Evolutionary conservation across 2,888 invertebrate species (phyloP).

Genomic region (Crossocerus cetratus): DNA sequence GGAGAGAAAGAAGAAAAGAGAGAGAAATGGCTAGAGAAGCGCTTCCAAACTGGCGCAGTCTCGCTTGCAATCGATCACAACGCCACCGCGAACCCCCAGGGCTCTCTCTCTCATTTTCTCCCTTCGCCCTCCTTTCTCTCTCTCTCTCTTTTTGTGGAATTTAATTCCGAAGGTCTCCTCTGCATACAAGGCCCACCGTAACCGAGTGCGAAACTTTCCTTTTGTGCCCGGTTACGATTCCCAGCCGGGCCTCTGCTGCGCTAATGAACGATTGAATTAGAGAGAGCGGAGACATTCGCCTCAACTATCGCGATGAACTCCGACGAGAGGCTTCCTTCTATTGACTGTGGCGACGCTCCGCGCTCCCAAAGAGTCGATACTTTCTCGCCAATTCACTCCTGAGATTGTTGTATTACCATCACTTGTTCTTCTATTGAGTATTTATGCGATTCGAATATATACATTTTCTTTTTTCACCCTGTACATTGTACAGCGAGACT

Average conservation of each 20-base stretch:
- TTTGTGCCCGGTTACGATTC: slow-evolving; percentile 7
- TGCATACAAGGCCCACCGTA: slow-evolving; percentile 29
- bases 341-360: too few relatives aligned
- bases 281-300: neutral
- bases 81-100: slow-evolving; percentile 26
- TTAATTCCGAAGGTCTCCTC: slow-evolving; percentile 29
- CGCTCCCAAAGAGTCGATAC: too few relatives aligned
- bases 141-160: slow-evolving; percentile 18
- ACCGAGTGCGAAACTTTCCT: slow-evolving; percentile 39
- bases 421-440: too few relatives aligned
- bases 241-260: neutral
- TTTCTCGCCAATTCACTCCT: too few relatives aligned
- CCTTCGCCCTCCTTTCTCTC: neutral
- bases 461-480: too few relatives aligned
- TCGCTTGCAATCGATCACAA: slow-evolving; percentile 53
- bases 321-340: too few relatives aligned
- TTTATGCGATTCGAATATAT: too few relatives aligned
- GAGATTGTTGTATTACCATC: too few relatives aligned
- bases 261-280: slow-evolving; percentile 5
- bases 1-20: neutral
- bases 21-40: neutral
- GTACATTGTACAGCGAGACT: too few relatives aligned
- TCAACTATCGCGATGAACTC: too few relatives aligned
- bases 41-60: slow-evolving; percentile 25
- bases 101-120: neutral